A percentile compares a stretch with the other conserved stretches of the same genome.
Evolutionary conservation across 2,888 invertebrate genomes (phyloP).

Genomic region (Acrocyrtus sp.): DNA sequence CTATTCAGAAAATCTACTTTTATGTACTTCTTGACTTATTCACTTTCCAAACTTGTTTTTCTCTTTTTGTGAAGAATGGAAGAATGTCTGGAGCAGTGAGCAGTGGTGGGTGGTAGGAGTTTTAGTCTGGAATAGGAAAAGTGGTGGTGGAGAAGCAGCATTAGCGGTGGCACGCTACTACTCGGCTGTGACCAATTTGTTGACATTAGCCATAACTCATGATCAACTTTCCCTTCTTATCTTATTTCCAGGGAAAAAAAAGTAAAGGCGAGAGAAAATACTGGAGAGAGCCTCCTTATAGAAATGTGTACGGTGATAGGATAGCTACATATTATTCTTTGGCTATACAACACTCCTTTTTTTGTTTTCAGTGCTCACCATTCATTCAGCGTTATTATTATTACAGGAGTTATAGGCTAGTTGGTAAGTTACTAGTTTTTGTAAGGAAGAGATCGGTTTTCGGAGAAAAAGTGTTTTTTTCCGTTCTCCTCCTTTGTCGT

Average conservation of each 20-base stretch:
- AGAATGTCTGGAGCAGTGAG: not conserved
- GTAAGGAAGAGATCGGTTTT: too few relatives aligned
- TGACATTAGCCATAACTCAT: conserved; percentile 54
- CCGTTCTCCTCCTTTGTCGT: not conserved
- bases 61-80: conserved; percentile 11
- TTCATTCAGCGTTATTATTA: too few relatives aligned
- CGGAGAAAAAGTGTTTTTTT: not conserved
- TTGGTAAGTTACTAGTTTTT: too few relatives aligned
- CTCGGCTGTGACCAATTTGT: conserved; percentile 54
- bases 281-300: too few relatives aligned
- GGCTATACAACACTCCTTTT: too few relatives aligned
- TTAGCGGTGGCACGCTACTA: conserved; percentile 26
- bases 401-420: too few relatives aligned
- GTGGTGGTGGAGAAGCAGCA: not conserved
- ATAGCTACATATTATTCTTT: too few relatives aligned
- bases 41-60: conserved; percentile 40
- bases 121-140: not conserved
- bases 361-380: not conserved
- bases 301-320: too few relatives aligned
- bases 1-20: conserved; percentile 24
- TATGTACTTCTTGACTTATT: conserved; percentile 36
- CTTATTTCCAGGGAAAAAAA: too few relatives aligned
- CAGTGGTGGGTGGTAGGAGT: too few relatives aligned
- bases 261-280: too few relatives aligned
- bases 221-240: conserved; percentile 49